Percentiles rank a stretch among this genome's conserved stretches.
Conservation (phyloP, 37 sponge, comb jelly and placozoan species). For the Beroe forskalii region DNA sequence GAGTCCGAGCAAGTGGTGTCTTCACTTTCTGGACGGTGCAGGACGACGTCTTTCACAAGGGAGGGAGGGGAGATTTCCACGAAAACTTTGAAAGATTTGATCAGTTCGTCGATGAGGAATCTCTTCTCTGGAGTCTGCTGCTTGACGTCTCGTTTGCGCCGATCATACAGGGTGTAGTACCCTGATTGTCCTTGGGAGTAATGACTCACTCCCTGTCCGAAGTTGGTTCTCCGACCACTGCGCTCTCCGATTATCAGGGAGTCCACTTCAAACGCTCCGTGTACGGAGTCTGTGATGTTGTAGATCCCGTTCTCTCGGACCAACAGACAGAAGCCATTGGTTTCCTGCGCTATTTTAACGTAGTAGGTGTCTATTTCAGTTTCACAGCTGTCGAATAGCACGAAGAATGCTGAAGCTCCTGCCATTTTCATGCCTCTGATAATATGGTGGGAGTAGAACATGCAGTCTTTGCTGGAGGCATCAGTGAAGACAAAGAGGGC, state of each 20-base stretch:
- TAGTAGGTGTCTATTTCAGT: background rate
- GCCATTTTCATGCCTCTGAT: background rate
- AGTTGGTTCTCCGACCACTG: background rate
- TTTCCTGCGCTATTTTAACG: background rate
- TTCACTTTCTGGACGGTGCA: background rate
- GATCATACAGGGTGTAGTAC: background rate
- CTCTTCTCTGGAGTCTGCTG: background rate
- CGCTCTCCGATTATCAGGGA: background rate
- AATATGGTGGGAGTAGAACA: background rate
- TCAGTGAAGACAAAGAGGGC: slow-evolving; percentile 49
- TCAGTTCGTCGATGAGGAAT: slow-evolving; percentile 20
- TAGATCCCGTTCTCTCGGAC: background rate
- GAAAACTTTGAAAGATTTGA: background rate
- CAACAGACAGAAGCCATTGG: slow-evolving; percentile 34
- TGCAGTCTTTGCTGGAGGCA: slow-evolving; percentile 55
- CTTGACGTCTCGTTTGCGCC: background rate
- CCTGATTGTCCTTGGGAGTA: background rate
- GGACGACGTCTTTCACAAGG: background rate
- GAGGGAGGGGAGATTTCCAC: background rate
- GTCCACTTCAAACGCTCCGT: background rate
- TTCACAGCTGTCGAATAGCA: slow-evolving; percentile 36
- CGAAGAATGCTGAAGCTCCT: background rate
- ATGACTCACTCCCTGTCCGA: slow-evolving; percentile 8
- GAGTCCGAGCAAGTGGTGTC: background rate
- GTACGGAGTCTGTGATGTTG: slow-evolving; percentile 58